These are phyloP conservation scores for Lordiphosa mommai DNA, from an alignment of 1,140 invertebrate species.

Conservation along the genomic window DNA sequence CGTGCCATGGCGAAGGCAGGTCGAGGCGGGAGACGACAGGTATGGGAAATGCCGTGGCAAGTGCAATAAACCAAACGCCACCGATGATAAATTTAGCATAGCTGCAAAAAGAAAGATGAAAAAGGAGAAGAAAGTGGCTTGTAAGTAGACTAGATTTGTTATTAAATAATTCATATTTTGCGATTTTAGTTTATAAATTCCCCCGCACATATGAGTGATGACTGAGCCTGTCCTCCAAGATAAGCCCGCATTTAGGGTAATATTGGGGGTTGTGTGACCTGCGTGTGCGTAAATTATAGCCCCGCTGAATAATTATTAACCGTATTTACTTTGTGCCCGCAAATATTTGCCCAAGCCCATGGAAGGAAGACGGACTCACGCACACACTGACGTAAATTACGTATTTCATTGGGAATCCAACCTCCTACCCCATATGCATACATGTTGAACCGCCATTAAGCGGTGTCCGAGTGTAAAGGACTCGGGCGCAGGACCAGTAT, in stretches of 20 bases:
- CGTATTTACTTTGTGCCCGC: constrained; percentile 56
- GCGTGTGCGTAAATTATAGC: constrained; percentile 48
- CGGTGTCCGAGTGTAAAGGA: constrained; percentile 21
- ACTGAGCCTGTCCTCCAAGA: constrained; percentile 7
- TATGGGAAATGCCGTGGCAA: constrained; percentile 90
- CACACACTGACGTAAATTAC: constrained; percentile 36
- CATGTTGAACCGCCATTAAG: constrained; percentile 34
- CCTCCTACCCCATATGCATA: not conserved
- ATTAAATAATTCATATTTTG: constrained; percentile 7
- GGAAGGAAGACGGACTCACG: constrained; percentile 24
- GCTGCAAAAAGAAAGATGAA: constrained; percentile 38
- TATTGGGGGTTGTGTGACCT: constrained; percentile 6
- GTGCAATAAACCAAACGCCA: constrained; percentile 88
- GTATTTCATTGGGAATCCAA: no score
- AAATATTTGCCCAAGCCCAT: constrained; percentile 64
- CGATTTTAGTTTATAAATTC: not conserved
- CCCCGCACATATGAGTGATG: constrained; percentile 31
- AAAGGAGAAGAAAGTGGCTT: constrained; percentile 11
- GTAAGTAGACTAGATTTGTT: constrained; percentile 7
- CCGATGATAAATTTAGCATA: constrained; percentile 87
- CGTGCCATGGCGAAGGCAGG: constrained; percentile 82
- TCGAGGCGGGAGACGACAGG: constrained; percentile 84
- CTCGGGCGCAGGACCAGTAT: not conserved
- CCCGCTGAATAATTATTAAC: constrained; percentile 62
- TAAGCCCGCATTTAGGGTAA: constrained; percentile 26